Evolutionary conservation across 2,888 invertebrate species (phyloP).

Genomic region (Tetanocera ferruginea): DNA sequence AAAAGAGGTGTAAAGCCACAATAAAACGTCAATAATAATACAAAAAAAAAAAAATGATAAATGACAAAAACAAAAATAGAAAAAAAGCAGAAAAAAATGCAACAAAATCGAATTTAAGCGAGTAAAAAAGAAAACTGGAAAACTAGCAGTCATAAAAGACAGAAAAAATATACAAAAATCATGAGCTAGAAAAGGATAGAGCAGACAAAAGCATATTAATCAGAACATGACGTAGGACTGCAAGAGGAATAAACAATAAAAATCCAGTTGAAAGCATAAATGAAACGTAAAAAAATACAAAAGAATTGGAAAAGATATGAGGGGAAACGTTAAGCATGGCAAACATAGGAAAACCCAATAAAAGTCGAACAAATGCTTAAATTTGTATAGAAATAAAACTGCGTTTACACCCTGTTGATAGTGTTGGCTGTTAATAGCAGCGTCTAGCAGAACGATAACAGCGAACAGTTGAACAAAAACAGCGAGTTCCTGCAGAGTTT

Average conservation of each 20-base stretch:
- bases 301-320: neutral
- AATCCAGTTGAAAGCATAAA: constrained; percentile 38
- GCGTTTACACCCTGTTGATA: neutral
- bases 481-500: neutral
- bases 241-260: constrained; percentile 38
- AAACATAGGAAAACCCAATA: neutral
- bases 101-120: constrained; percentile 13
- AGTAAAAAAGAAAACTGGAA: constrained; percentile 26
- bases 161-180: constrained; percentile 22
- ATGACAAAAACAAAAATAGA: neutral
- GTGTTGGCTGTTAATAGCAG: neutral
- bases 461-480: neutral
- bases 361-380: neutral
- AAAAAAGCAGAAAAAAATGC: neutral
- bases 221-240: neutral
- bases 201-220: neutral
- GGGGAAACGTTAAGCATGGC: neutral
- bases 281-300: neutral
- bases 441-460: too few relatives aligned
- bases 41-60: constrained; percentile 6
- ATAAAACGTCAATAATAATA: constrained; percentile 29
- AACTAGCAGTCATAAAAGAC: constrained; percentile 7
- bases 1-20: constrained; percentile 21
- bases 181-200: neutral
- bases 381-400: neutral